Conservation (phyloP, 2,888 invertebrate species). For the Clepsis dumicolana region DNA sequence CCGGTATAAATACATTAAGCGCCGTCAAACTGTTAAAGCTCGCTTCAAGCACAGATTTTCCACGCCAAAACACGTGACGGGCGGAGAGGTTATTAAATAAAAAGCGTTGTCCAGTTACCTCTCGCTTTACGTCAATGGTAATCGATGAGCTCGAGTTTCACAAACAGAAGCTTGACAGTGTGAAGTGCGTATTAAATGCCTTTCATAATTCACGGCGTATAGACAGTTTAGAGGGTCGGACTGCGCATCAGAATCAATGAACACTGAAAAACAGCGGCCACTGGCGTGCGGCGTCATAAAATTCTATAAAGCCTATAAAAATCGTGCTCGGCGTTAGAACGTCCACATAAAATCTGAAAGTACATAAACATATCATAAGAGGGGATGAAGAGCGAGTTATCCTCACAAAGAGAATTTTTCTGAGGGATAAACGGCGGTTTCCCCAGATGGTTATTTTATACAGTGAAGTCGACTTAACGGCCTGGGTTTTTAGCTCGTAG, state of each 20-base stretch:
- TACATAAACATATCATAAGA: conserved; percentile 86
- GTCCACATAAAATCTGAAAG: conserved; percentile 85
- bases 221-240: conserved; percentile 58
- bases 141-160: conserved; percentile 36
- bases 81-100: conserved; percentile 45
- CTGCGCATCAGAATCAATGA: conserved; percentile 78
- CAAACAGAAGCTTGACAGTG: conserved; percentile 29
- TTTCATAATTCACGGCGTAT: conserved; percentile 50
- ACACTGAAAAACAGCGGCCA: conserved; percentile 83
- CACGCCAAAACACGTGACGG: conserved; percentile 35
- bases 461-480: conserved; percentile 80
- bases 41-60: conserved; percentile 61
- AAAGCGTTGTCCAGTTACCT: conserved; percentile 14
- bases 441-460: conserved; percentile 85
- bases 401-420: conserved; percentile 82
- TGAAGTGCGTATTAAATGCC: conserved; percentile 32
- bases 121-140: not conserved
- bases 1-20: conserved; percentile 85
- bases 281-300: conserved; percentile 81
- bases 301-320: conserved; percentile 86
- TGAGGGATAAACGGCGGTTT: conserved; percentile 79
- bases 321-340: conserved; percentile 84
- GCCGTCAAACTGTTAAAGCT: conserved; percentile 83
- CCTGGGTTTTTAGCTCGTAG: conserved; percentile 63
- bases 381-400: conserved; percentile 81